phyloP scores from a whole-genome alignment of 92 coral and sea anemone genomes.

The Phenganax subtilis region DNA sequence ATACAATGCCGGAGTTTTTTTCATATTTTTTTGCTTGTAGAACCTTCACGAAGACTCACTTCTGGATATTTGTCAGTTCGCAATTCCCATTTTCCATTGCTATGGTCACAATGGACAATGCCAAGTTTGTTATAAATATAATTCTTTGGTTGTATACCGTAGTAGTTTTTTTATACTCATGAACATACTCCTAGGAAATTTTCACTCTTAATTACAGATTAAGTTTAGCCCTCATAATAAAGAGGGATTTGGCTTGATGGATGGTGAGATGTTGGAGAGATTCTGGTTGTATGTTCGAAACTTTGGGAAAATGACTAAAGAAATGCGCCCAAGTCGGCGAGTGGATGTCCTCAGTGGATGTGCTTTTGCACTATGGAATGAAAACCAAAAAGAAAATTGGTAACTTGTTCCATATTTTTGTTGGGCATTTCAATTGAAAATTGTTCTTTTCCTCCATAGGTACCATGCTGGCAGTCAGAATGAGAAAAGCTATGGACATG shows the following conservation, averaged over 20 bases:
- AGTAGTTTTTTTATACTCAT: too few species aligned
- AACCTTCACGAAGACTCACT: slow-evolving; percentile 18
- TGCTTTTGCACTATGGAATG: neutral
- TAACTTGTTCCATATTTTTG: neutral
- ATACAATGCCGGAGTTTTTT: slow-evolving; percentile 6
- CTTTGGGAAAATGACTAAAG: slow-evolving; percentile 13
- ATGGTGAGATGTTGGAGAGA: slow-evolving; percentile 1
- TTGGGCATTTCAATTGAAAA: neutral
- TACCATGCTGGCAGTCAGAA: neutral
- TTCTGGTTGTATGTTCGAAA: neutral
- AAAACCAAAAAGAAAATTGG: neutral
- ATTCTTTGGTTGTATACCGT: neutral
- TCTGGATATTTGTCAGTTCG: slow-evolving; percentile 25
- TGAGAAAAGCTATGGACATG: neutral
- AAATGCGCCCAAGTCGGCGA: neutral
- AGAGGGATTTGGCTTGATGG: neutral
- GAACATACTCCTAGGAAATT: too few species aligned
- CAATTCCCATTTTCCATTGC: slow-evolving; percentile 36
- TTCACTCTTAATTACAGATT: neutral
- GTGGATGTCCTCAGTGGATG: neutral
- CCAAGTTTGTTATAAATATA: slow-evolving; percentile 23
- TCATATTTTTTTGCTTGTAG: slow-evolving; percentile 10
- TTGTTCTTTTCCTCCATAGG: neutral
- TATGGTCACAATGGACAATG: slow-evolving; percentile 31
- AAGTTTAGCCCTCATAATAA: neutral